phyloP scores from a whole-genome alignment of 2,113 vertebrate genomes.

The Chionodraco myersi region DNA sequence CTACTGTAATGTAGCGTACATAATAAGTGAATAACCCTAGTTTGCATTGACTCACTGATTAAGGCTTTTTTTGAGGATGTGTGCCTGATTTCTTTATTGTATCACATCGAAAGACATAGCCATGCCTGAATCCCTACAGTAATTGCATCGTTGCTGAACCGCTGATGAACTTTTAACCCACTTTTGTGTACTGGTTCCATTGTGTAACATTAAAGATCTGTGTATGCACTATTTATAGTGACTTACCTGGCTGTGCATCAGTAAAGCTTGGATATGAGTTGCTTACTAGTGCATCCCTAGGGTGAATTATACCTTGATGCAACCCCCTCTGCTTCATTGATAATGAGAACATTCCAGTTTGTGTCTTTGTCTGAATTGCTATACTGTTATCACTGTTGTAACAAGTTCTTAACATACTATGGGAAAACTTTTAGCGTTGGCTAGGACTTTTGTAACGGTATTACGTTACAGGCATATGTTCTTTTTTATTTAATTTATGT shows the following conservation, averaged over 20 bases:
- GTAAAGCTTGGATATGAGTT: not conserved
- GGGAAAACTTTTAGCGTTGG: not conserved
- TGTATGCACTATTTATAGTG: not conserved
- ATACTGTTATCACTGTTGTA: not conserved
- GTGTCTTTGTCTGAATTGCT: not conserved
- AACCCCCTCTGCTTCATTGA: not conserved
- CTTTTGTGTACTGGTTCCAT: not conserved
- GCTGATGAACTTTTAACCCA: conserved; percentile 2
- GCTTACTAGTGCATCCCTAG: not conserved
- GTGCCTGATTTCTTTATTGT: conserved; percentile 12
- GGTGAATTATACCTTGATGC: not conserved
- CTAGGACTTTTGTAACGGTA: not conserved
- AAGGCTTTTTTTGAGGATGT: conserved; percentile 18
- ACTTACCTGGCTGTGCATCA: not conserved
- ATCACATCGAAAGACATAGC: not conserved
- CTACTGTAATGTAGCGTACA: not conserved
- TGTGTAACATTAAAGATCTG: not conserved
- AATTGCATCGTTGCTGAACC: not conserved
- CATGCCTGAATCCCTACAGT: not conserved
- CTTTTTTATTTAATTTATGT: not conserved
- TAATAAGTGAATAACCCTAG: conserved; percentile 22
- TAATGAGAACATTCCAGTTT: not conserved
- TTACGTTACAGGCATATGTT: not conserved
- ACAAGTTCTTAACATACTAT: not conserved
- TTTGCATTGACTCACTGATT: conserved; percentile 11